Evolutionary conservation across 2,888 invertebrate species (phyloP).

Genomic region (Saturnia pavonia): DNA sequence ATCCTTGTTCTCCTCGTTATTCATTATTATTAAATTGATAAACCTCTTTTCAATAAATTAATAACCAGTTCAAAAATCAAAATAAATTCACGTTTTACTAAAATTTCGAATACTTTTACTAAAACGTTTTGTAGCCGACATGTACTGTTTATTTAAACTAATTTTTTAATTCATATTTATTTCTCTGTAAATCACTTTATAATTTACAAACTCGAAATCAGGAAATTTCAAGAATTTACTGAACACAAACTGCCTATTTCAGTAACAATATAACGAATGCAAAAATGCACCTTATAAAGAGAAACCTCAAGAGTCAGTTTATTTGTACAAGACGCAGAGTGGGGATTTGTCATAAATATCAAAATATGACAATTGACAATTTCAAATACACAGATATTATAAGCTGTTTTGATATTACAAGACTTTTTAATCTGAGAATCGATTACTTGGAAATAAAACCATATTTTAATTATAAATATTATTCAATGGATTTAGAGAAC

Average conservation of each 20-base stretch:
- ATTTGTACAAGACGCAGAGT: background rate
- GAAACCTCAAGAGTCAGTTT: background rate
- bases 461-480: too few species aligned
- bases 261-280: background rate
- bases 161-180: background rate
- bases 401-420: too few species aligned
- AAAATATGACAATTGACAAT: background rate
- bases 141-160: background rate
- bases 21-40: constrained; percentile 44
- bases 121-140: background rate
- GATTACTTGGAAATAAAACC: too few species aligned
- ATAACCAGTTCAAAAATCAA: background rate
- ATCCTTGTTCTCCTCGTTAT: constrained; percentile 64
- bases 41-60: constrained; percentile 11
- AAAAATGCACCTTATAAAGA: background rate
- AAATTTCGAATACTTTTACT: background rate
- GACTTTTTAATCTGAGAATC: too few species aligned
- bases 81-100: background rate
- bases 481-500: too few species aligned
- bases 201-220: constrained; percentile 1
- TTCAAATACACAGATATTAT: too few species aligned
- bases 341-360: background rate
- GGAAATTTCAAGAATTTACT: background rate
- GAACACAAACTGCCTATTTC: background rate
- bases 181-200: background rate